Conservation (phyloP, 2,113 vertebrate species). For the Tamias sibiricus region DNA sequence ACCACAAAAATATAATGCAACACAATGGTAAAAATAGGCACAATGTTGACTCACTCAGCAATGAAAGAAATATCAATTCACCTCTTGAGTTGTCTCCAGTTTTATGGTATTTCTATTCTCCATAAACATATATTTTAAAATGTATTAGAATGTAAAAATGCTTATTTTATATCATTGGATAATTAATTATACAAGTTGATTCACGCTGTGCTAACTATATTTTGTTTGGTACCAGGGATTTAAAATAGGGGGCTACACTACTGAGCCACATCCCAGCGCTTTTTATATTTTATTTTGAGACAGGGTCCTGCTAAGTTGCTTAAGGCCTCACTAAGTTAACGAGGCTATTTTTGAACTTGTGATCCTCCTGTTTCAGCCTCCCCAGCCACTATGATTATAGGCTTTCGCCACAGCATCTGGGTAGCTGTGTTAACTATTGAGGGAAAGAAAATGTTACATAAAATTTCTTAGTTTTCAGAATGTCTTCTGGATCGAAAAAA, state of each 20-base stretch:
- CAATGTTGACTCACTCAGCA: conserved; percentile 19
- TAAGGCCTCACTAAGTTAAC: no score
- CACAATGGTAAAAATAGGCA: background rate
- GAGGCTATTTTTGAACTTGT: no score
- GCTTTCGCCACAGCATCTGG: no score
- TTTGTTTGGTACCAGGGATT: no score
- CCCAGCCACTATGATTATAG: no score
- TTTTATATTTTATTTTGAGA: no score
- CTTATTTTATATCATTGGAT: conserved; percentile 49
- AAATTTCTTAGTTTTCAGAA: conserved; percentile 22
- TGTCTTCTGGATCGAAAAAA: background rate
- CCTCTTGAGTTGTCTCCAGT: background rate
- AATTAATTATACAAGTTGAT: conserved; percentile 49
- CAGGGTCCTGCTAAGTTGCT: no score
- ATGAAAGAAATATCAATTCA: background rate
- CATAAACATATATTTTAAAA: conserved; percentile 41
- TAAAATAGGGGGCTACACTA: no score
- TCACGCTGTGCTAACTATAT: background rate
- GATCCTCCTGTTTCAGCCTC: no score
- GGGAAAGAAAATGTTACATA: conserved; percentile 6
- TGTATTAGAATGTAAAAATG: conserved; percentile 20
- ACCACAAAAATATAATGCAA: conserved; percentile 48
- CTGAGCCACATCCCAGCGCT: no score
- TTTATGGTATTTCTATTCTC: conserved; percentile 9
- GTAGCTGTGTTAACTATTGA: background rate